Base-by-base conservation (phyloP, 2,113 vertebrate genomes). In the Theristicus caerulescens region DNA sequence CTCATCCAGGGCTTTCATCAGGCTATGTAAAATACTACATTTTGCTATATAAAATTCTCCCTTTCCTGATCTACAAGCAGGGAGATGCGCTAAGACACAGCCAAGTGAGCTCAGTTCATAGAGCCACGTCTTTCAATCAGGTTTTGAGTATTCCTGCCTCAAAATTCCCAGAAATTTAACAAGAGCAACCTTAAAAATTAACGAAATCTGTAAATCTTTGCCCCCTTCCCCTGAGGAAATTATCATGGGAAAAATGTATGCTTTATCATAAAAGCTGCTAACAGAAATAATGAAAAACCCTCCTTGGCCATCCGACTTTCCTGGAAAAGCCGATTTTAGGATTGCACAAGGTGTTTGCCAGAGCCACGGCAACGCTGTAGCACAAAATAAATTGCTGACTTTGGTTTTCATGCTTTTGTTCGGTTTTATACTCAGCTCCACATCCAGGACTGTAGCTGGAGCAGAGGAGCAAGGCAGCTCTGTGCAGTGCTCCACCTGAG, bases 311-410 rank as follows among this genome's bases (percentile, higher is more conserved):
- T 25, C 73, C 74, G 94, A 5, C 51, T 86, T 71, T 25, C 85
- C 40, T 36, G n/a, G 69, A 88, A 94, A 88, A 90, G 76, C 72
- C n/a, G 58, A 83, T 86, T 94, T 86, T 47, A 58, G 64, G 79
- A 73, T 83, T 0, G 0, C 51, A 51, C 0, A 0, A 69, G 64
- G 32, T 13, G 26, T 73, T 58, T 81, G 57, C 21, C 0, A 0
- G 73, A 82, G 24, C 13, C 70, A 36, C 7, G 6, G 77, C n/a
- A 88, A 72, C 0, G 6, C 57, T 24, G 8, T 16, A 36, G 57
- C 47, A 55, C 70, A 72, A 86, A 88, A 74, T 32, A 32, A n/a
- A 79, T 51, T 0, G 3, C 25, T 72, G 83, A 52, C 46, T 90
- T 54, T 25, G 24, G 13, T 31, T 69, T 65, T 90, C 16, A n/a